Percentiles rank a stretch among this genome's conserved stretches.
These are phyloP conservation scores for Ichneumoninae sp. DNA, from an alignment of 2,888 invertebrate species.

Conservation along the genomic window DNA sequence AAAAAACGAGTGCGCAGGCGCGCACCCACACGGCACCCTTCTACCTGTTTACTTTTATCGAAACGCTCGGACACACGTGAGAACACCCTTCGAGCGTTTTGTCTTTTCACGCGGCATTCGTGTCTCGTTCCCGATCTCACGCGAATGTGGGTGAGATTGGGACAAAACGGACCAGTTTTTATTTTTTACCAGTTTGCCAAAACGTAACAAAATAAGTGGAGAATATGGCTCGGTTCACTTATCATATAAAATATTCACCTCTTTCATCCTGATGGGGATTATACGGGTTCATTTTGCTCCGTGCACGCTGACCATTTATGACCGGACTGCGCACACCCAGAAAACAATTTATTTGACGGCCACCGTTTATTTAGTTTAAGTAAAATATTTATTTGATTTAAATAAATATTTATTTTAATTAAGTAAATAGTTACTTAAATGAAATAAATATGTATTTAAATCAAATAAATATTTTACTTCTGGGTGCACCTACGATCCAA, in stretches of 20 bases:
- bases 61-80: conserved; percentile 71
- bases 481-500: conserved; percentile 28
- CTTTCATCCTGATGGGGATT: too few species aligned
- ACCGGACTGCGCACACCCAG: conserved; percentile 4
- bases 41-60: conserved; percentile 66
- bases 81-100: conserved; percentile 70
- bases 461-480: too few species aligned
- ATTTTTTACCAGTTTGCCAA: neutral
- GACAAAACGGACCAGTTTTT: too few species aligned
- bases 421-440: too few species aligned
- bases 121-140: too few species aligned
- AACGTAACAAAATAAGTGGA: neutral
- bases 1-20: neutral
- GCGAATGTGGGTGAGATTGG: neutral
- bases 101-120: neutral
- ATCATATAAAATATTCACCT: too few species aligned
- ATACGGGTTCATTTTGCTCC: neutral
- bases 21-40: conserved; percentile 70
- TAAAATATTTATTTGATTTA: too few species aligned
- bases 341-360: too few species aligned
- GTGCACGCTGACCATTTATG: conserved; percentile 24
- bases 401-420: too few species aligned
- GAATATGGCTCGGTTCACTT: neutral
- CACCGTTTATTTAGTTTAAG: too few species aligned
- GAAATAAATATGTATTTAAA: too few species aligned